Evolutionary conservation across 2,888 invertebrate species (phyloP), one percentile per base, ranked within the genome.

Genomic region (Pterostichus madidus): DNA sequence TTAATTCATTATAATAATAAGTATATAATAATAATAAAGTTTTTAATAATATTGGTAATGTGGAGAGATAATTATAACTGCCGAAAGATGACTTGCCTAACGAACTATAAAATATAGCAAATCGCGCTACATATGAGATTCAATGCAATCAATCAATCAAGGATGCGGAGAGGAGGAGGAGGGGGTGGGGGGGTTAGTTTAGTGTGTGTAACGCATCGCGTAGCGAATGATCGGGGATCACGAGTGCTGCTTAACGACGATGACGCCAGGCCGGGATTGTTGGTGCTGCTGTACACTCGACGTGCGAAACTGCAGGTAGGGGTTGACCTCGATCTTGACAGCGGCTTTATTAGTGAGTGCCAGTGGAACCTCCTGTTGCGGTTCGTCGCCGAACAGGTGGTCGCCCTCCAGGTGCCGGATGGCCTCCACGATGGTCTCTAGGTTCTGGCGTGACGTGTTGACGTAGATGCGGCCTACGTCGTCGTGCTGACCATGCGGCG

Each of bases 341-440:
- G 49, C 13, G n/a, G 64, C 64, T 52, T 79, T 64, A 83, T 85
- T 44, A 44, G 85, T 90, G 87, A 86, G 91, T 44, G 94, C 94
- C 39, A 94, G 90, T 11, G 94, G 94, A 11, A 88, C 88, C 77
- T 93, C 93, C 85, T 91, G 81, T 84, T 31, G 87, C 52, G 93
- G 91, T 86, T 94, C 95, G 87, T 97, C 97, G 85, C 95, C 94
- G 91, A 98, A 98, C 88, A 98, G 91, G 89, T 97, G 97, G 89
- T 98, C 98, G 53, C 99, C 99, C 89, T 99, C 99, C 86, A 99
- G 91, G 89, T 99, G 99, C 52, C 98, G 94, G 88, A 99, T 99
- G 81, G 99, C 99, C 90, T 99, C 99, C 52, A 99, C 98, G 86
- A 99, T 99, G 11, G 99, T 99, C 90, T 99, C 98, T 87, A 99